Percentiles rank a stretch among this genome's conserved stretches.
Conservation (phyloP, 2,888 invertebrate genomes). For the Caenorhabditis sinica region DNA sequence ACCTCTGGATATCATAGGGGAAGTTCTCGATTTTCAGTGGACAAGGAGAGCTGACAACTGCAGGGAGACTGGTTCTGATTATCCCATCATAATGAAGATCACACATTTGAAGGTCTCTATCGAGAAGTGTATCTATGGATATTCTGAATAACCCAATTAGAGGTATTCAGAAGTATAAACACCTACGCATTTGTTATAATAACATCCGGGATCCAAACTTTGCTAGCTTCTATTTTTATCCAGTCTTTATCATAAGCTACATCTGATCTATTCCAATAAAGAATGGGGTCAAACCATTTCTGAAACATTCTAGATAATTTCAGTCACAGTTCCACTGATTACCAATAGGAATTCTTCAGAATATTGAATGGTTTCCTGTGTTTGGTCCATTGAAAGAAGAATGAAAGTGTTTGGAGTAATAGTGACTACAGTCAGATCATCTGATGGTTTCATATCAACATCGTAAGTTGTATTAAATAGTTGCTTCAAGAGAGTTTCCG, state of each 20-base stretch:
- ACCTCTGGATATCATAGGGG: slow-evolving; percentile 73
- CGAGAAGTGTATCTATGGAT: slow-evolving; percentile 58
- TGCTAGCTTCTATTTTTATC: slow-evolving; percentile 63
- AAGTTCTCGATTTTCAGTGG: slow-evolving; percentile 69
- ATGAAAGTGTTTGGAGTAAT: slow-evolving; percentile 73
- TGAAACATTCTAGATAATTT: background rate
- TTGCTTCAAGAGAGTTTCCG: slow-evolving; percentile 23
- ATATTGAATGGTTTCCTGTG: slow-evolving; percentile 75
- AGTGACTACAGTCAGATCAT: slow-evolving; percentile 60
- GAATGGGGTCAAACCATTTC: slow-evolving; percentile 77
- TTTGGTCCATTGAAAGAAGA: slow-evolving; percentile 73
- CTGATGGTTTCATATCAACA: slow-evolving; percentile 60
- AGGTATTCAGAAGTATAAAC: background rate
- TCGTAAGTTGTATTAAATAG: slow-evolving; percentile 58
- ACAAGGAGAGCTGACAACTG: slow-evolving; percentile 69
- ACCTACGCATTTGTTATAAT: slow-evolving; percentile 70
- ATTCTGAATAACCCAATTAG: slow-evolving; percentile 55
- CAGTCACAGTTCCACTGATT: slow-evolving; percentile 14
- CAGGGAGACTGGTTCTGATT: slow-evolving; percentile 65
- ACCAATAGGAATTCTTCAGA: slow-evolving; percentile 73
- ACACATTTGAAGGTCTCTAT: slow-evolving; percentile 58
- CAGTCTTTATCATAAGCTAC: slow-evolving; percentile 62
- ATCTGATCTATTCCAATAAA: slow-evolving; percentile 71
- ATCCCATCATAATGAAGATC: slow-evolving; percentile 70
- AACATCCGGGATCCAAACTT: slow-evolving; percentile 74